These are phyloP conservation scores for Hyles vespertilio DNA, from an alignment of 1,140 invertebrate genomes.

Conservation along the genomic window DNA sequence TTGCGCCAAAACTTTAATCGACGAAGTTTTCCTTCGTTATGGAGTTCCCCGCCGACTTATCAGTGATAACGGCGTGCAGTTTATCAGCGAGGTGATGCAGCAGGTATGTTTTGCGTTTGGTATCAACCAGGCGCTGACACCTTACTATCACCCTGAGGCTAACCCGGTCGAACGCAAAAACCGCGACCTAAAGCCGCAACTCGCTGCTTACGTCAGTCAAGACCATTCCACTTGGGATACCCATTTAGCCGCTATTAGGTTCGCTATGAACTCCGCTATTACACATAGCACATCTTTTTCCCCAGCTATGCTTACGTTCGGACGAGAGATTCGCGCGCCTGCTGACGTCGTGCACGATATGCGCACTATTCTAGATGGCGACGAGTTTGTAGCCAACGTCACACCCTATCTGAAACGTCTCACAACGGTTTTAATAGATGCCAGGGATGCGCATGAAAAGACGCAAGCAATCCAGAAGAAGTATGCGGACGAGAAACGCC, in stretches of 20 bases:
- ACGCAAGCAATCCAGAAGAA: constrained; percentile 11
- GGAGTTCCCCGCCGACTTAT: constrained; percentile 34
- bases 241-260: constrained; percentile 1
- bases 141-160: constrained; percentile 23
- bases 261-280: constrained; percentile 4
- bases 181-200: constrained; percentile 21
- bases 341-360: constrained; percentile 28
- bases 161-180: constrained; percentile 31
- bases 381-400: constrained; percentile 44
- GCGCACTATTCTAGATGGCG: constrained; percentile 23
- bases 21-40: constrained; percentile 25
- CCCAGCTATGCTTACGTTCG: constrained; percentile 9
- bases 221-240: constrained; percentile 20
- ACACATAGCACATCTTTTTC: background rate
- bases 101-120: constrained; percentile 11
- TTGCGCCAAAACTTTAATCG: constrained; percentile 26
- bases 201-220: constrained; percentile 20
- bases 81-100: constrained; percentile 33
- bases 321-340: constrained; percentile 23
- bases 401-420: constrained; percentile 33
- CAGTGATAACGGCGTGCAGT: constrained; percentile 33
- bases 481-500: constrained; percentile 8
- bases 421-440: constrained; percentile 7
- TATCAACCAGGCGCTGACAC: constrained; percentile 32
- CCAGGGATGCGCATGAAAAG: constrained; percentile 24